Conservation (phyloP, 1,140 invertebrate species). For the Drosophila pseudoananassae region DNA sequence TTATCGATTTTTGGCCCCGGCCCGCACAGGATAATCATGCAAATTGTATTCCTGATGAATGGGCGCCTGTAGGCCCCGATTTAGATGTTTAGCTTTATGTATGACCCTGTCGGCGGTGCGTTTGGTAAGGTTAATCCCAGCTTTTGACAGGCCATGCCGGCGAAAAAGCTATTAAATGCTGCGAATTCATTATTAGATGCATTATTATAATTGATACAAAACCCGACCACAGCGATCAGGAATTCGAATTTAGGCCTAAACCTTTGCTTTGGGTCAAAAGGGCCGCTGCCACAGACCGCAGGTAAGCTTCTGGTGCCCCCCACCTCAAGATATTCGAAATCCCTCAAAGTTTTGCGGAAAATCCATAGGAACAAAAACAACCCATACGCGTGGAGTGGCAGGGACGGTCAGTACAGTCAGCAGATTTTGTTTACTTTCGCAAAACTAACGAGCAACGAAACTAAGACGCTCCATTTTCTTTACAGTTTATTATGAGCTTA, state of each 20-base stretch:
- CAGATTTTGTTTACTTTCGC: constrained; percentile 52
- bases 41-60: constrained; percentile 64
- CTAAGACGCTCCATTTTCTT: constrained; percentile 76
- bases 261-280: constrained; percentile 13
- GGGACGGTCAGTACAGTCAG: constrained; percentile 31
- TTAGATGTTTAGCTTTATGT: constrained; percentile 59
- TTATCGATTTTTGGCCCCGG: constrained; percentile 61
- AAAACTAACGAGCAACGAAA: constrained; percentile 62
- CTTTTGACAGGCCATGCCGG: constrained; percentile 24
- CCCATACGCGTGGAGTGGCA: background rate
- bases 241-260: constrained; percentile 19
- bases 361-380: constrained; percentile 29
- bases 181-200: constrained; percentile 17
- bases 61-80: constrained; percentile 48
- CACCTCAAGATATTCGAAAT: constrained; percentile 37
- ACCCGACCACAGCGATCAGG: constrained; percentile 1
- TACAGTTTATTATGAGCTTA: constrained; percentile 80
- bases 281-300: constrained; percentile 23
- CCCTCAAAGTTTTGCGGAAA: constrained; percentile 42
- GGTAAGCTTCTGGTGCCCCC: constrained; percentile 29
- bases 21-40: constrained; percentile 49
- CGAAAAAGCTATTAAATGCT: constrained; percentile 37
- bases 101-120: constrained; percentile 34
- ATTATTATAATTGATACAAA: constrained; percentile 23
- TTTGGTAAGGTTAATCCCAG: constrained; percentile 44